Evolutionary conservation across 2,888 invertebrate species (phyloP).

Genomic region (Lissonota sp.): DNA sequence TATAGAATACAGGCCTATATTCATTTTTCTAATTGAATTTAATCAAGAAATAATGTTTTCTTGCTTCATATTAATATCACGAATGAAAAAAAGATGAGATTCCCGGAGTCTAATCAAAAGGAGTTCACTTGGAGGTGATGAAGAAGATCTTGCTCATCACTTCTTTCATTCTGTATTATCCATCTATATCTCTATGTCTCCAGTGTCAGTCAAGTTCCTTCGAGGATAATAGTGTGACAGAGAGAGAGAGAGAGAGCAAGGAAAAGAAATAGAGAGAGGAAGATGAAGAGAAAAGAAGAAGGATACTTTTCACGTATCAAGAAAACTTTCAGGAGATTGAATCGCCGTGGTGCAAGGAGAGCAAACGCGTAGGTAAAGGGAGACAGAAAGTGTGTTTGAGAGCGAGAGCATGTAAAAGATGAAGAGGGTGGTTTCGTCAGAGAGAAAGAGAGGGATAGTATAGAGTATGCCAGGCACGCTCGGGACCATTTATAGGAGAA

Average conservation of each 20-base stretch:
- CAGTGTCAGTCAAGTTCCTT: conserved; percentile 57
- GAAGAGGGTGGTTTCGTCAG: conserved; percentile 20
- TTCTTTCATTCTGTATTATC: conserved; percentile 56
- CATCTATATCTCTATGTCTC: conserved; percentile 39
- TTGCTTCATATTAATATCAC: not conserved
- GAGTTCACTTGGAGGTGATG: conserved; percentile 60
- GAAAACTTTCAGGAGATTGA: conserved; percentile 69
- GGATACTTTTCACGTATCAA: conserved; percentile 64
- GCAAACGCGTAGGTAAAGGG: conserved; percentile 54
- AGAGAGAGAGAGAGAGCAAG: conserved; percentile 13
- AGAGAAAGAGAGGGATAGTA: conserved; percentile 30
- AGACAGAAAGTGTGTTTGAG: conserved; percentile 52
- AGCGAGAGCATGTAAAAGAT: conserved; percentile 32
- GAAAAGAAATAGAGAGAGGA: conserved; percentile 17
- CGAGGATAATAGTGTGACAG: conserved; percentile 46
- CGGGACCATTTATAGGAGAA: conserved; percentile 64
- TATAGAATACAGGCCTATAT: too few relatives aligned
- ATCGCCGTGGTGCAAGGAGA: conserved; percentile 55
- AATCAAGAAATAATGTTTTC: too few relatives aligned
- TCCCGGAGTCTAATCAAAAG: conserved; percentile 59
- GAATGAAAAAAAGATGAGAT: conserved; percentile 32
- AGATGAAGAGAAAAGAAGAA: conserved; percentile 21
- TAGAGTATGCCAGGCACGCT: conserved; percentile 64
- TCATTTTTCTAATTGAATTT: too few relatives aligned
- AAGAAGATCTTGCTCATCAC: conserved; percentile 56